Base-by-base conservation (phyloP, 2,888 invertebrate species). In the Eubasilissa splendida region DNA sequence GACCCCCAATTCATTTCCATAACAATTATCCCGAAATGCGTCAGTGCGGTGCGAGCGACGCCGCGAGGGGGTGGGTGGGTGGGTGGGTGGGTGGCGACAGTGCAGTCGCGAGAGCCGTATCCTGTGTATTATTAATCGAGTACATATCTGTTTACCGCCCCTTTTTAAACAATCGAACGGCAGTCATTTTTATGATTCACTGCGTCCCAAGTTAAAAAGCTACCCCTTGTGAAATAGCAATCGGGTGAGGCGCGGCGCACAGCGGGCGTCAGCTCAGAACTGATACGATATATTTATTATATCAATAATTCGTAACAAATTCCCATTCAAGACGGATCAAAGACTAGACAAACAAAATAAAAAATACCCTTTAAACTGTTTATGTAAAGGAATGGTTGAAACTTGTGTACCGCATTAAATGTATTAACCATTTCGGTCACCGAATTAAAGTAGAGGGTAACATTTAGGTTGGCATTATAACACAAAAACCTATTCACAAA, bases 1-100 rank as follows among this genome's bases (percentile, higher is more conserved):
- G 77, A 73, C 77, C 80, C 73, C 54, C 65, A 53, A 59, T 22
- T 59, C 52, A 82, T 80, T 78, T 71, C 78, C 80, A 82, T 80
- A 78, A 80, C 80, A 82, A 82, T 79, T 81, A 81, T 76, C 79
- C 76, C 66, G n/a, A 74, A 79, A 79, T 81, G 78, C 79, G 79
- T 81, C 81, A 81, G 76, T 56, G 66, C 73, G 54, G 58, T n/a
- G 33, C 65, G n/a, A 31, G n/a, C 33, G 10, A 52, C 12, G 10
- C 60, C 22, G 42, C 42, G 14, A 53, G 65, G 2, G 58, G 58
- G 58, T n/a, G n/a, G n/a, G n/a, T n/a, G n/a, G n/a, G n/a, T n/a
- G n/a, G n/a, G n/a, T n/a, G n/a, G n/a, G n/a, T 31, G 71, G 76
- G 76, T 50, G 31, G 76, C 31, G 65, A 65, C 76, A 52, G 65